phyloP scores from a whole-genome alignment of 2,888 invertebrate species.

The Athalia rosae region DNA sequence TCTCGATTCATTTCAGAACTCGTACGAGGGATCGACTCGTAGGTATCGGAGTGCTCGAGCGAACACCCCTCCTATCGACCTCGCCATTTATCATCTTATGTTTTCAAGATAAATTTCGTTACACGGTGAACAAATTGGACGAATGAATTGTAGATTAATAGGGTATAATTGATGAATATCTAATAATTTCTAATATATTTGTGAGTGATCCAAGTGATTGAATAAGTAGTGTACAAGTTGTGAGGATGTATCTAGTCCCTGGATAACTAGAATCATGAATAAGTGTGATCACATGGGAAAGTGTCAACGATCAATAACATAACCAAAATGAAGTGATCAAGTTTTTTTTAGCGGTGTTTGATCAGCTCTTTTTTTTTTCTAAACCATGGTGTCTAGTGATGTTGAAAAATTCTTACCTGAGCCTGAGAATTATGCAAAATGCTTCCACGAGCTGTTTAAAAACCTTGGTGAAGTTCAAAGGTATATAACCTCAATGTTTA shows the following conservation, averaged over 20 bases:
- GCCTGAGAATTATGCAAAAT: constrained; percentile 72
- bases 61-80: too few relatives aligned
- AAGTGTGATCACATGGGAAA: constrained; percentile 45
- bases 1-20: too few relatives aligned
- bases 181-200: constrained; percentile 14
- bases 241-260: constrained; percentile 12
- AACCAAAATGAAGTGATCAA: constrained; percentile 68
- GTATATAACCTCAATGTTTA: constrained; percentile 68
- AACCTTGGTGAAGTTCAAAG: constrained; percentile 73
- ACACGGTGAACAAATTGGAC: constrained; percentile 12
- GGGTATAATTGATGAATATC: constrained; percentile 28
- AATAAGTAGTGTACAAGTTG: background rate
- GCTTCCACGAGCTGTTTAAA: constrained; percentile 74
- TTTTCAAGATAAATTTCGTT: constrained; percentile 35
- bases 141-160: constrained; percentile 31
- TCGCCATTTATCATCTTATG: background rate
- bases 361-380: constrained; percentile 54
- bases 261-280: constrained; percentile 43
- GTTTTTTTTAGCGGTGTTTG: constrained; percentile 38
- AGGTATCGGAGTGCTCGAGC: too few relatives aligned
- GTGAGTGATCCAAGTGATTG: background rate
- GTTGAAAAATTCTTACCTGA: constrained; percentile 72
- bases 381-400: constrained; percentile 67
- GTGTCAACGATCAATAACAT: constrained; percentile 70
- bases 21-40: too few relatives aligned